Base-by-base conservation (phyloP, 2,888 invertebrate species). In the Philonicus albiceps region DNA sequence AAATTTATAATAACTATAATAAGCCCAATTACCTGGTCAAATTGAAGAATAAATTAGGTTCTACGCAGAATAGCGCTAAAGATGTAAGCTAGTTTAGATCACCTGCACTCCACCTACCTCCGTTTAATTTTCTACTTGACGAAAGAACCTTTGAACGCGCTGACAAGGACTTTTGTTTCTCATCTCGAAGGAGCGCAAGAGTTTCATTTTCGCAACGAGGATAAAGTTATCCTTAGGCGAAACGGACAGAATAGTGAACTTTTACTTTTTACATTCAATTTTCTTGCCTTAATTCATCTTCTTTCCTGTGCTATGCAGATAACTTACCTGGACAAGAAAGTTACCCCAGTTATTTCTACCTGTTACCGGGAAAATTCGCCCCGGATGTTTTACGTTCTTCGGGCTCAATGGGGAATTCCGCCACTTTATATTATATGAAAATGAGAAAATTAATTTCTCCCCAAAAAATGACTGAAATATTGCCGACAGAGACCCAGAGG, bases 241-340 rank as follows among this genome's bases (percentile, higher is more conserved):
- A 43, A 31, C 81, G 55, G 37, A 53, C 81, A 55, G 55, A 81
- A 34, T 8, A 34, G 81, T 73, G 73, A 40, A 73, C 84, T 43
- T 43, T 84, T 84, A 73, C 72, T 73, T 84, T 84, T 84, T 84
- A 84, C 84, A 84, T 84, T 84, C 84, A 84, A 84, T 84, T 84
- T 73, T 73, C 84, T 49, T 72, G 72, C 37, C 73, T 84, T 84
- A 84, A 84, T 73, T 84, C 84, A 84, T 73, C 84, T 73, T 27
- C 49, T 11, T 64, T 27, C 37, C n/a, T 27, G 34, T 73, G 73
- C 55, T 84, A 84, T 84, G 84, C 84, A 84, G 73, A 73, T 73
- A 64, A 43, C 84, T 72, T 84, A 30, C 84, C 84, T 43, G 55
- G 27, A 31, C 30, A 84, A 84, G 84, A 73, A 83, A 84, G 73